Percentiles rank a stretch among this genome's conserved stretches.
Conservation (phyloP, 2,113 vertebrate genomes). For the Ceyx melanurus region DNA sequence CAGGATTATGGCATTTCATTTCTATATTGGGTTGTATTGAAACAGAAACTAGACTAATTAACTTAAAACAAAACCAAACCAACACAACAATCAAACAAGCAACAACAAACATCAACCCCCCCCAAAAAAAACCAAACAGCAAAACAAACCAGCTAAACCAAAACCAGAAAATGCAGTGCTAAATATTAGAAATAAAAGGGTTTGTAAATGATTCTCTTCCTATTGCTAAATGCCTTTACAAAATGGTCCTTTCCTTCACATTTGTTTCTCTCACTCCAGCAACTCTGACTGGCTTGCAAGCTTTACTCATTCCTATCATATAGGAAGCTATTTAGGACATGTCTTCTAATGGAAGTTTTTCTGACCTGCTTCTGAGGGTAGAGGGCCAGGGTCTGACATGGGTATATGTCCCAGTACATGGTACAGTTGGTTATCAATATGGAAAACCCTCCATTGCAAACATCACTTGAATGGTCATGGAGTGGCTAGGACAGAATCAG, state of each 20-base stretch:
- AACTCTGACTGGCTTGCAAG: background rate
- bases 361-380: background rate
- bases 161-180: background rate
- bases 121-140: background rate
- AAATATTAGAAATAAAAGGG: background rate
- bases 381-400: background rate
- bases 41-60: background rate
- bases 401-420: background rate
- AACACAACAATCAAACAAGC: background rate
- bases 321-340: background rate
- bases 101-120: accelerated
- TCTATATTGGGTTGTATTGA: background rate
- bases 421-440: background rate
- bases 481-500: background rate
- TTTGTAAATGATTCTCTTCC: background rate
- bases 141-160: background rate
- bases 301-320: background rate
- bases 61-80: background rate
- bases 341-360: background rate
- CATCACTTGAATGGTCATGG: background rate
- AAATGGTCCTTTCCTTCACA: background rate
- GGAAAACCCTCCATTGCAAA: background rate
- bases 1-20: background rate
- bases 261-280: background rate
- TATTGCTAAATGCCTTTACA: background rate